phyloP scores from a whole-genome alignment of 2,888 invertebrate genomes.

The Azorinus chamasolen region DNA sequence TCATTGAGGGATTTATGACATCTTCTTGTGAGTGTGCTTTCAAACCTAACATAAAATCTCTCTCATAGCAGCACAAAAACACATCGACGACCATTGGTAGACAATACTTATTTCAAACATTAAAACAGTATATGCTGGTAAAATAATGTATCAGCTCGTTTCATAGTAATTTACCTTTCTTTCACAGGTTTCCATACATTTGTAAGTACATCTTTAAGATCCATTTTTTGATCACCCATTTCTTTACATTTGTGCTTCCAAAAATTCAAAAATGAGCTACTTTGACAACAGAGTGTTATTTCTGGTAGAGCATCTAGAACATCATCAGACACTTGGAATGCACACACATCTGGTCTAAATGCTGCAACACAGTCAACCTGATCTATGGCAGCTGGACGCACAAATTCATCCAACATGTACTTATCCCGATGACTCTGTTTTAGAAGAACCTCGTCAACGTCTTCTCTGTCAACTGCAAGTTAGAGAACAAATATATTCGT shows the following conservation, averaged over 20 bases:
- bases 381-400: slow-evolving; percentile 21
- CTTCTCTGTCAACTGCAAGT: too few species aligned
- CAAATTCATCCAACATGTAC: slow-evolving; percentile 23
- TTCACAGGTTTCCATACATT: slow-evolving; percentile 14
- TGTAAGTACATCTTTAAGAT: slow-evolving; percentile 14
- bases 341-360: slow-evolving; percentile 15
- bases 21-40: too few species aligned
- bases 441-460: too few species aligned
- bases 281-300: slow-evolving; percentile 6
- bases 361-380: not conserved
- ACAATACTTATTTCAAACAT: too few species aligned
- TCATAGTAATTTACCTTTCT: too few species aligned
- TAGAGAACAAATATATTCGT: too few species aligned
- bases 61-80: too few species aligned
- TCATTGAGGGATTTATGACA: too few species aligned
- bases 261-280: slow-evolving; percentile 22
- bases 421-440: slow-evolving; percentile 23
- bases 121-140: too few species aligned
- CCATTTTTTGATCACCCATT: not conserved
- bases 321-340: slow-evolving; percentile 18
- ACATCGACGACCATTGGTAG: too few species aligned
- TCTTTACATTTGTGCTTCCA: slow-evolving; percentile 22
- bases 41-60: too few species aligned
- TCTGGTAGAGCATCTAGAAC: slow-evolving; percentile 13
- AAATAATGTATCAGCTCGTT: too few species aligned